phyloP scores from a whole-genome alignment of 2,797 vertebrate species.

The Sebastes diploproa region DNA sequence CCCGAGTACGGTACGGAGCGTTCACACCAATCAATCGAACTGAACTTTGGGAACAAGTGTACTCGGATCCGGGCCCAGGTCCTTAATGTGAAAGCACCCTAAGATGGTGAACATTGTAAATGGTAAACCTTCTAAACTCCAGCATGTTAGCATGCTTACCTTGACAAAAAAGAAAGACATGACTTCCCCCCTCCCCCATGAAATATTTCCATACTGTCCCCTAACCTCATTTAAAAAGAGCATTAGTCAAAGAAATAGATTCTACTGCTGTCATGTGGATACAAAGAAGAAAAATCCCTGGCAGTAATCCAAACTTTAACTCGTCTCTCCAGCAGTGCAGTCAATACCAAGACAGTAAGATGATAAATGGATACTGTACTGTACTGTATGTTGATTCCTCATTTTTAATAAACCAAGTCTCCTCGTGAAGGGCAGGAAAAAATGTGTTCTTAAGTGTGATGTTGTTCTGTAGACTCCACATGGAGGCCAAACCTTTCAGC shows the following conservation, averaged over 20 bases:
- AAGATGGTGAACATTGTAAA: neutral
- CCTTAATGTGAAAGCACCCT: no score
- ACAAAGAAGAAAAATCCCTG: neutral
- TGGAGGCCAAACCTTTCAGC: neutral
- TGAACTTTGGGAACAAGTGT: no score
- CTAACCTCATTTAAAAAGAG: neutral
- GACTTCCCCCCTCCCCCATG: neutral
- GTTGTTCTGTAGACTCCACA: neutral
- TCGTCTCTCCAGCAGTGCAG: neutral
- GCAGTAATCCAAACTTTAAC: neutral
- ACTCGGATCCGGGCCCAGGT: no score
- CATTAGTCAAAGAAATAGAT: neutral
- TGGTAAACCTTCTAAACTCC: neutral
- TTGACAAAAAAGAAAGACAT: neutral
- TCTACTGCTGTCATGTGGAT: neutral
- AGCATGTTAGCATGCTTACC: neutral
- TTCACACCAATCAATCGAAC: no score
- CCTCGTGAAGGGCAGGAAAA: neutral
- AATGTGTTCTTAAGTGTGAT: neutral
- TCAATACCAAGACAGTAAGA: neutral
- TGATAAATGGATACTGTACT: neutral
- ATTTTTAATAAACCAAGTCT: neutral
- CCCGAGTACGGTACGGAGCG: no score
- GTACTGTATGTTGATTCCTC: neutral
- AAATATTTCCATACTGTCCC: neutral